Evolutionary conservation across 1,140 invertebrate species (phyloP), one percentile per base, ranked within the genome.

Genomic region (Tetranychus cinnabarinus): DNA sequence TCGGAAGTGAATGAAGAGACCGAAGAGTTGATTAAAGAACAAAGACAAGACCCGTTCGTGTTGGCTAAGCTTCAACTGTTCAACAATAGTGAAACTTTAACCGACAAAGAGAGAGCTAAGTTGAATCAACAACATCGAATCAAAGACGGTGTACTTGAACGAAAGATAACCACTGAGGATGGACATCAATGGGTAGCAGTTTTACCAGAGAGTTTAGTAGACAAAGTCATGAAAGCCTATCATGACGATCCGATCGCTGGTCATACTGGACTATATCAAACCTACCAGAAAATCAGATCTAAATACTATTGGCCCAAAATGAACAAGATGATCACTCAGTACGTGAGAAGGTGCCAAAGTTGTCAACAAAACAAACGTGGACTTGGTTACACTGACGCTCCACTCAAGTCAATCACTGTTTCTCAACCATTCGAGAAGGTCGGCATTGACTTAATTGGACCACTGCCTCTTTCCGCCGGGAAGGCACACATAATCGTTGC

Each of bases 381-480:
- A 23, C n/a, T n/a, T n/a, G n/a, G n/a, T n/a, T n/a, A 15, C 5
- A n/a, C 12, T 15, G 15, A n/a, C 39, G 7, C 39, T 39, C 15
- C 34, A 12, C 46, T 60, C 61, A 57, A 59, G 31, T 56, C 56
- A 47, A 46, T 60, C 33, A 60, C 55, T 42, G 46, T 15, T 31
- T 13, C 59, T 61, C 5, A 66, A 68, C 7, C 50, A 65, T 42
- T 65, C 66, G 34, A 61, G 63, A 13, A 56, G 67, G 10, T n/a
- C n/a, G 69, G 68, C 13, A 56, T 69, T 23, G 68, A 71, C 59
- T 64, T 69, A 42, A 13, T 66, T 33, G 67, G 68, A 1, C 65
- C 65, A 31, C 58, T 69, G 12, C 62, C 60, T 12, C 33, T 37
- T 2, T 65, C 66, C 5, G 36, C 55, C 13, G 67, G 66, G 7